Evolutionary conservation across 2,888 invertebrate genomes (phyloP).

Genomic region (Hydrotaea cyrtoneurina): DNA sequence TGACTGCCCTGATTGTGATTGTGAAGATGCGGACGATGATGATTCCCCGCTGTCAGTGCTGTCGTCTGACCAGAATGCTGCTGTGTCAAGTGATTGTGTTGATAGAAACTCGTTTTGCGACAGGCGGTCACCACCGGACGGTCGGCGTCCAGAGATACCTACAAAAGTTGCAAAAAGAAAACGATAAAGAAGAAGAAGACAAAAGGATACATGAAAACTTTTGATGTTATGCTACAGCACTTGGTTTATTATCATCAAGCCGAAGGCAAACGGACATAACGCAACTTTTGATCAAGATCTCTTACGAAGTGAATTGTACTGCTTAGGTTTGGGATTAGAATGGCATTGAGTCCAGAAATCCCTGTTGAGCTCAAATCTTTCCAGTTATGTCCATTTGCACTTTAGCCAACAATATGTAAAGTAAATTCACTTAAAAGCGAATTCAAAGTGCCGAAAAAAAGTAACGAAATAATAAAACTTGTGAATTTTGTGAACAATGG

Average conservation of each 20-base stretch:
- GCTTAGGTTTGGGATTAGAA: too few relatives aligned
- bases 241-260: neutral
- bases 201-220: neutral
- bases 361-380: too few relatives aligned
- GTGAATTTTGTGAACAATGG: neutral
- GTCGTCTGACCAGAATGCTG: constrained; percentile 49
- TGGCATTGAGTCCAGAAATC: too few relatives aligned
- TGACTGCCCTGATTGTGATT: constrained; percentile 12
- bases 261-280: too few relatives aligned
- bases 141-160: constrained; percentile 81
- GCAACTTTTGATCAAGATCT: too few relatives aligned
- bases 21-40: constrained; percentile 42
- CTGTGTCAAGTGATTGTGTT: constrained; percentile 68
- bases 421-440: neutral
- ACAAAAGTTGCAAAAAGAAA: constrained; percentile 44
- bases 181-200: neutral
- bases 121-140: constrained; percentile 79
- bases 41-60: constrained; percentile 52
- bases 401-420: neutral
- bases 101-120: constrained; percentile 79
- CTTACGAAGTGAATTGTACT: too few relatives aligned
- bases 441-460: neutral
- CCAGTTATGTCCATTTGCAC: neutral
- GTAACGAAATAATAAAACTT: neutral
- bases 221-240: neutral